Base-by-base conservation (phyloP, 2,113 vertebrate genomes). In the Lophochroa leadbeateri region DNA sequence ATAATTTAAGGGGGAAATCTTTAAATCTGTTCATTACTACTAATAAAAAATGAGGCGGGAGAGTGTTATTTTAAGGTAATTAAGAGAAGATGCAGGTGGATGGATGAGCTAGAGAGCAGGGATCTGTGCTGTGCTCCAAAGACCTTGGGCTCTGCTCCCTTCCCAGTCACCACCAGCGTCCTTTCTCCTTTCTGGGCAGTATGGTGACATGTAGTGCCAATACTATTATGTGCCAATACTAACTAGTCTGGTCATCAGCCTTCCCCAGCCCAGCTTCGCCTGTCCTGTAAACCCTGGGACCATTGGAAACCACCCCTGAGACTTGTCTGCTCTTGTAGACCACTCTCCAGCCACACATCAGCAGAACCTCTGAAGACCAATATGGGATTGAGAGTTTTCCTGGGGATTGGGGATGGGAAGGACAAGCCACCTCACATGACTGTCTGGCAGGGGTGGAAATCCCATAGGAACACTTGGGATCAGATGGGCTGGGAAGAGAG, bases 1-100 rank as follows among this genome's bases (percentile, higher is more conserved):
- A 77, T 98, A 97, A 97, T 97, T 97, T 96, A 95, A 95, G 94
- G 86, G 94, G 94, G 75, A 93, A 96, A 95, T 85, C 92, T 96
- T 96, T 95, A 96, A 97, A 97, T 95, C 90, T 97, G 92, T 49
- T 96, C 84, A 49, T 94, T 96, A 93, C 94, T 93, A 96, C 93
- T 92, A 97, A 90, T 92, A 97, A 97, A 96, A 96, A 90, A 80
- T 23, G 41, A 94, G 93, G 86, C 84, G 49, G 92, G 88, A 94
- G 91, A 79, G 74, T 31, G 82, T 90, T 93, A 89, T 93, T 96
- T 95, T 93, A 95, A 84, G 78, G 68, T 82, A 96, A 97, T 97
- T 90, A 90, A 75, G 71, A 84, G 71, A 67, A 84, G 76, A 77
- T 58, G 52, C 3, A 63, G 53, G 68, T 88, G 91, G 82, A 35